phyloP scores from a whole-genome alignment of 1,140 invertebrate species.

The Monochamus saltuarius region DNA sequence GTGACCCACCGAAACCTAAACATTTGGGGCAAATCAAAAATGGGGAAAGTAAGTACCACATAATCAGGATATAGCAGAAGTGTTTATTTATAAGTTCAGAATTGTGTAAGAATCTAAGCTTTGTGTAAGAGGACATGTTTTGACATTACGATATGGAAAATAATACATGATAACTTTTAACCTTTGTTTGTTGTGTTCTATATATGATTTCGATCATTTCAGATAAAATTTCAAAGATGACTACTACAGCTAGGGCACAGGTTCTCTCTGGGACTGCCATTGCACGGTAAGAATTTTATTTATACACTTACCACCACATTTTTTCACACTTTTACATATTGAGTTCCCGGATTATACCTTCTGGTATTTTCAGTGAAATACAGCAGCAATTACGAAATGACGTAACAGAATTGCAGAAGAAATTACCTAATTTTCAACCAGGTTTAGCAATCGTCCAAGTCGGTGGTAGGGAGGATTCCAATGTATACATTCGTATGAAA shows the following conservation, averaged over 20 bases:
- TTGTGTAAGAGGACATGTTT: too few relatives aligned
- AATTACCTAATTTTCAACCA: conserved; percentile 67
- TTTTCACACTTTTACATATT: conserved; percentile 16
- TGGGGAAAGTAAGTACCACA: too few relatives aligned
- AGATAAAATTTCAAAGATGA: conserved; percentile 26
- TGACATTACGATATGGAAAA: too few relatives aligned
- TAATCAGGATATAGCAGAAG: too few relatives aligned
- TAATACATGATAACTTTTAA: too few relatives aligned
- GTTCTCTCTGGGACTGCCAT: conserved; percentile 65
- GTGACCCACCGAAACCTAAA: too few relatives aligned
- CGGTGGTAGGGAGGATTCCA: conserved; percentile 94
- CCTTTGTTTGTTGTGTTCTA: too few relatives aligned
- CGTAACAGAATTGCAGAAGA: conserved; percentile 62
- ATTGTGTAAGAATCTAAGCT: too few relatives aligned
- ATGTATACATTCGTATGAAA: conserved; percentile 98
- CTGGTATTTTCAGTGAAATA: conserved; percentile 78
- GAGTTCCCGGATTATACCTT: too few relatives aligned
- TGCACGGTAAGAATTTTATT: conserved; percentile 57
- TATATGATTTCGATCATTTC: conserved; percentile 8
- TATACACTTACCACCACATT: conserved; percentile 9
- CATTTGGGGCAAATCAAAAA: too few relatives aligned
- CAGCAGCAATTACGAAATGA: conserved; percentile 67
- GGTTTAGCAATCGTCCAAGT: conserved; percentile 86
- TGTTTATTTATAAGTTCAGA: too few relatives aligned
- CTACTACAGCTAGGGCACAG: conserved; percentile 50